These are phyloP conservation scores for Brachymystax lenok DNA, from an alignment of 2,797 vertebrate species.

Conservation along the genomic window DNA sequence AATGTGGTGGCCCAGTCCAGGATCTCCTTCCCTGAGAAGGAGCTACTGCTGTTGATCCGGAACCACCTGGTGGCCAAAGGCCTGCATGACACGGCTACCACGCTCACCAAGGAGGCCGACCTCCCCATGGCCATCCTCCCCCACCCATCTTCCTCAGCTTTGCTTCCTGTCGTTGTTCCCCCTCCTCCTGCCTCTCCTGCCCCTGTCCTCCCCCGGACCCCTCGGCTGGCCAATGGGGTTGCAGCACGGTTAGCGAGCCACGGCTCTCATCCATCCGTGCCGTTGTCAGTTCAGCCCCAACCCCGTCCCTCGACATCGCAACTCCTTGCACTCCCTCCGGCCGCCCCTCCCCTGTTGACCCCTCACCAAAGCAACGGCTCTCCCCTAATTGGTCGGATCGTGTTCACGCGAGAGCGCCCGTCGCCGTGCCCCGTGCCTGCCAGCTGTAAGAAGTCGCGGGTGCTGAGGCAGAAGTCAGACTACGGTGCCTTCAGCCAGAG, in stretches of 20 bases:
- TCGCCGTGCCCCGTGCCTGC: conserved; percentile 67
- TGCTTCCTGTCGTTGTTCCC: conserved; percentile 80
- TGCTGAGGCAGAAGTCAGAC: conserved; percentile 96
- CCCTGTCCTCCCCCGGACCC: conserved; percentile 86
- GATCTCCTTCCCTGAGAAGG: conserved; percentile 96
- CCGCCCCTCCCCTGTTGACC: conserved; percentile 64
- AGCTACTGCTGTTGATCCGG: conserved; percentile 93
- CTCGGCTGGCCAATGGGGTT: conserved; percentile 91
- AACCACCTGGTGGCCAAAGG: conserved; percentile 98
- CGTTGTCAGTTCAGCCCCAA: conserved; percentile 78
- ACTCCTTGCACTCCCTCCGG: conserved; percentile 60
- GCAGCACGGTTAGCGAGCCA: conserved; percentile 81
- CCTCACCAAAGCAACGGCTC: conserved; percentile 76
- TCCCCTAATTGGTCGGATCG: conserved; percentile 91
- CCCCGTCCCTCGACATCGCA: conserved; percentile 82
- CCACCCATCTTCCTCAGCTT: conserved; percentile 83
- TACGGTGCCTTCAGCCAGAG: conserved; percentile 98
- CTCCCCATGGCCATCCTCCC: conserved; percentile 90
- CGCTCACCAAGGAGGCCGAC: conserved; percentile 94
- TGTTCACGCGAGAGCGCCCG: conserved; percentile 92
- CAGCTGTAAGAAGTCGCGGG: conserved; percentile 86
- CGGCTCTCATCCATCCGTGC: conserved; percentile 73
- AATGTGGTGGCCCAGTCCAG: conserved; percentile 96
- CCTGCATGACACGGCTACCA: conserved; percentile 87
- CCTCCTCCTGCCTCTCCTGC: conserved; percentile 78